These are phyloP conservation scores for Thecophora atra DNA, from an alignment of 2,888 invertebrate genomes.

Conservation along the genomic window DNA sequence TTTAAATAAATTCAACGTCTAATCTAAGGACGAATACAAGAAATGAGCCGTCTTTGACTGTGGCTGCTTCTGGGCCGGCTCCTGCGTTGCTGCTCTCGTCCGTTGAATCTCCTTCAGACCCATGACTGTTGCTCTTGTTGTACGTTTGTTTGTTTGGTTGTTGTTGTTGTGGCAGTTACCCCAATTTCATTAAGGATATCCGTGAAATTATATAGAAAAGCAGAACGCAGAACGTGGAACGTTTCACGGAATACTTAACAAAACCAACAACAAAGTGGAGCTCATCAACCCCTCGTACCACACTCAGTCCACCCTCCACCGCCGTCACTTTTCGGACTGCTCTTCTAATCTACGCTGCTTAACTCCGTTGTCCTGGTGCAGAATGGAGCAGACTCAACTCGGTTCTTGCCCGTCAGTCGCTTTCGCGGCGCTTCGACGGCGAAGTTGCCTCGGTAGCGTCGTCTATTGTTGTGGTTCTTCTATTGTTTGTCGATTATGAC, in stretches of 20 bases:
- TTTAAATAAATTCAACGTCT: slow-evolving; percentile 2
- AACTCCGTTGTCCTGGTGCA: too few species aligned
- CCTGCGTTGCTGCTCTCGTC: background rate
- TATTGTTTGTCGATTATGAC: slow-evolving; percentile 35
- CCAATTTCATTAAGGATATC: slow-evolving; percentile 63
- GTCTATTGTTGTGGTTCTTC: slow-evolving; percentile 24
- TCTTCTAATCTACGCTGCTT: too few species aligned
- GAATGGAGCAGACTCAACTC: slow-evolving; percentile 5
- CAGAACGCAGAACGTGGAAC: background rate
- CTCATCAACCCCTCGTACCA: background rate
- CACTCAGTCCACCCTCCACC: too few species aligned
- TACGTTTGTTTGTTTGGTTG: background rate
- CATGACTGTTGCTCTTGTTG: background rate
- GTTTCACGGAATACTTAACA: background rate
- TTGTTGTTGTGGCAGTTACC: slow-evolving; percentile 42
- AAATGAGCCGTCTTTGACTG: slow-evolving; percentile 13
- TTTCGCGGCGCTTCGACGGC: background rate
- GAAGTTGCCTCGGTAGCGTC: slow-evolving; percentile 13
- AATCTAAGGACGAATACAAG: background rate
- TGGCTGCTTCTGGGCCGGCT: background rate
- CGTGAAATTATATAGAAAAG: slow-evolving; percentile 55
- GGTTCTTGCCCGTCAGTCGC: background rate
- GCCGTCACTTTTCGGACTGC: too few species aligned
- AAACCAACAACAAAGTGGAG: background rate
- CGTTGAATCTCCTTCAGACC: background rate